Evolutionary conservation across 1,140 invertebrate genomes (phyloP).

Genomic region (Drosophila paulistorum): DNA sequence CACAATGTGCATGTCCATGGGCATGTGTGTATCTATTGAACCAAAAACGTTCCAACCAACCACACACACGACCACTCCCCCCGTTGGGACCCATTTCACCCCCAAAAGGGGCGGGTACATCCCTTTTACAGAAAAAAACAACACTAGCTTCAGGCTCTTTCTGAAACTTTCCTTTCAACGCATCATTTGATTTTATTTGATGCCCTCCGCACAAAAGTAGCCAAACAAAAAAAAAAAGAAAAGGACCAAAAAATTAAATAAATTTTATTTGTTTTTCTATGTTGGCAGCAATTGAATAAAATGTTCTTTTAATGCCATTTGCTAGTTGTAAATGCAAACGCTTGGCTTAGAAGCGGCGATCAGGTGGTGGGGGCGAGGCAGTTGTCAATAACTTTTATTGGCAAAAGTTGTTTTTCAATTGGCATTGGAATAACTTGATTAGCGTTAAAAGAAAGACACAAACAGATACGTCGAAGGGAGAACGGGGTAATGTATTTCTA

Average conservation of each 20-base stretch:
- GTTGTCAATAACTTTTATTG: slow-evolving; percentile 29
- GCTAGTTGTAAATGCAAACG: slow-evolving; percentile 12
- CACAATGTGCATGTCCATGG: slow-evolving; percentile 24
- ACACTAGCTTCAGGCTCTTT: slow-evolving; percentile 63
- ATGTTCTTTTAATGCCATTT: slow-evolving; percentile 61
- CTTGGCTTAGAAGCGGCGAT: not conserved
- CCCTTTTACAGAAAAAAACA: too few relatives aligned
- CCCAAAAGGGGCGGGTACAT: too few relatives aligned
- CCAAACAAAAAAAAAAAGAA: slow-evolving; percentile 37
- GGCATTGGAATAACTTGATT: slow-evolving; percentile 32
- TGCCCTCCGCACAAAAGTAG: slow-evolving; percentile 60
- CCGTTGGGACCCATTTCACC: slow-evolving; percentile 7
- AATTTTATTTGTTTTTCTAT: slow-evolving; percentile 77
- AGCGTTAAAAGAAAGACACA: not conserved
- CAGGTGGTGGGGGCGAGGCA: not conserved
- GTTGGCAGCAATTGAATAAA: slow-evolving; percentile 77
- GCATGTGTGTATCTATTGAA: slow-evolving; percentile 70
- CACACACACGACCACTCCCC: slow-evolving; percentile 59
- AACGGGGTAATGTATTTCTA: too few relatives aligned
- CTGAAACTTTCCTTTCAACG: slow-evolving; percentile 56
- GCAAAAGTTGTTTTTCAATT: not conserved
- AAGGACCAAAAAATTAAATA: slow-evolving; percentile 56
- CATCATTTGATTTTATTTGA: slow-evolving; percentile 81
- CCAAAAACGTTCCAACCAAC: slow-evolving; percentile 58
- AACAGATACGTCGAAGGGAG: too few relatives aligned